Percentiles rank a stretch among this genome's conserved stretches.
Conservation (phyloP, 2,888 invertebrate species). For the Drosophila maculinotata region DNA sequence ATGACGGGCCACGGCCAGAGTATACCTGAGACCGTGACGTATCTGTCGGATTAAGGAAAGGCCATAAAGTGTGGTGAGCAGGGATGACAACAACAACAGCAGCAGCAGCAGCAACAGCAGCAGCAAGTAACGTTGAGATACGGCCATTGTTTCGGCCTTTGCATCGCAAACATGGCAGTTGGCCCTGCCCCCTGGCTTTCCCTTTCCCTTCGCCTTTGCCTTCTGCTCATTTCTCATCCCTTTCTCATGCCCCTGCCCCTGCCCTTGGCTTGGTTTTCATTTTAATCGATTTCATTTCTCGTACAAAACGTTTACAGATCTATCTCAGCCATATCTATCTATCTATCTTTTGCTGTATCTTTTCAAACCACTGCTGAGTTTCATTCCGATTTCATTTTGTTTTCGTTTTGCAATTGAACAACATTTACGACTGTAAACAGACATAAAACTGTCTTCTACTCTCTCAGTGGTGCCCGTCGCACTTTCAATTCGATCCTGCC, state of each 20-base stretch:
- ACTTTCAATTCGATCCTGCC: conserved; percentile 73
- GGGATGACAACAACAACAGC: conserved; percentile 69
- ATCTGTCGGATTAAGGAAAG: conserved; percentile 82
- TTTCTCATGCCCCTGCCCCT: neutral
- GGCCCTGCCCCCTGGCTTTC: conserved; percentile 50
- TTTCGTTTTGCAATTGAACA: conserved; percentile 72
- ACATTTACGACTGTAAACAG: conserved; percentile 83
- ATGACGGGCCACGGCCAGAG: neutral
- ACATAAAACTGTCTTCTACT: conserved; percentile 78
- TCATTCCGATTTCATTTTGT: conserved; percentile 15
- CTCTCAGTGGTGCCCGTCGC: conserved; percentile 34
- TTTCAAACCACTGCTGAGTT: neutral
- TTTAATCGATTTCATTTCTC: conserved; percentile 68
- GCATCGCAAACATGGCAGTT: conserved; percentile 76
- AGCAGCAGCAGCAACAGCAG: conserved; percentile 9
- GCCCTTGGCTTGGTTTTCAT: conserved; percentile 60
- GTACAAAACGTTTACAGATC: conserved; percentile 35
- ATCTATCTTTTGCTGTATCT: conserved; percentile 12
- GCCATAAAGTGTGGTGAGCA: conserved; percentile 78
- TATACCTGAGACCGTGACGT: conserved; percentile 70
- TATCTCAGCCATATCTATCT: conserved; percentile 9
- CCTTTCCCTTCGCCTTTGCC: conserved; percentile 19
- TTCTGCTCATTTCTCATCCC: conserved; percentile 12
- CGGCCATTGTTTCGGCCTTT: conserved; percentile 72
- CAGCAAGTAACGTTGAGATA: conserved; percentile 57